Base-by-base conservation (phyloP, 2,888 invertebrate species). In the Drosophila flavopinicola region DNA sequence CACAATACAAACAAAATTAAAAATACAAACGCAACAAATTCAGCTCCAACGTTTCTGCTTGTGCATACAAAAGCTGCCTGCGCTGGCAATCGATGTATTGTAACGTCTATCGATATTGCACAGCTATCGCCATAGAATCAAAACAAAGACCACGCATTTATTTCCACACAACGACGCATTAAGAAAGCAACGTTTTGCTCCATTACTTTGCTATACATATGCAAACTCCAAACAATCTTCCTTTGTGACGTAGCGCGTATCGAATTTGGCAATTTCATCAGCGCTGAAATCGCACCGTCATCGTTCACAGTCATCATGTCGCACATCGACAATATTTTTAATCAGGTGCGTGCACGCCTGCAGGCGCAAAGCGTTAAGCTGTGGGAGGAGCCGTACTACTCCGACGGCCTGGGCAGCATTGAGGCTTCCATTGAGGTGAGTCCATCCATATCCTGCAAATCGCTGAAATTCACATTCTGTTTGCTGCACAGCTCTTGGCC, bases 321-420 rank as follows among this genome's bases (percentile, higher is more conserved):
- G n/a, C 85, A 88, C 38, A 88, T 91, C 47, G 95, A 95, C 89
- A 94, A 94, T 89, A 91, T 94, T 72, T 91, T 94, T 11, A 93
- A 94, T 49, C 94, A 93, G n/a, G n/a, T 95, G 24, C 92, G 95
- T 24, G 93, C 93, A 1, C 94, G 93, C 75, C 90, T 96, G 25
- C 94, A 95, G 74, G 91, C 92, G 60, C 94, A 94, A 47, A 93
- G 93, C 72, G 92, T 96, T 7, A 95, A 95, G 88, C 90, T 96
- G 67, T 96, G 96, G 96, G 92, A 94, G 75, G 91, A 93, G 10
- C 96, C 96, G 0, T 96, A 94, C 87, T 93, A 93, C 42, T 86
- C 89, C 32, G 91, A 93, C 11, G 91, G 91, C 27, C 88, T 90
- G 45, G 93, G 92, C 4, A 77, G 91, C 39, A 91, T 91, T 23